A percentile compares a stretch with the other conserved stretches of the same genome.
Evolutionary conservation across 2,113 vertebrate genomes (phyloP).

Genomic region (Lonchura striata): DNA sequence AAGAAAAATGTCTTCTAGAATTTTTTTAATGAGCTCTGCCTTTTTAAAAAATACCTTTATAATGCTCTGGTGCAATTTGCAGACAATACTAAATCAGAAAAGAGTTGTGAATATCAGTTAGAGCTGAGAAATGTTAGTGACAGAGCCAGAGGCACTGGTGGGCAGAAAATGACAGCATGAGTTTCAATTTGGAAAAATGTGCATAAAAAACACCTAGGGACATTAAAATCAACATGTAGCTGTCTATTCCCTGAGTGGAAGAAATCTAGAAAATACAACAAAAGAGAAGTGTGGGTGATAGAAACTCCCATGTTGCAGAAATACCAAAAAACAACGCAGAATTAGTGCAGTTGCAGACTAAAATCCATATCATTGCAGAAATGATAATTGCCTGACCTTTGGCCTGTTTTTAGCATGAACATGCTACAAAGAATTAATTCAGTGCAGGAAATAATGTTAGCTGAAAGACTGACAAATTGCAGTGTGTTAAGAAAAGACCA

Average conservation of each 20-base stretch:
- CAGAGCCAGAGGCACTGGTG: neutral
- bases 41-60: neutral
- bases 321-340: neutral
- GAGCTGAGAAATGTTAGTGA: neutral
- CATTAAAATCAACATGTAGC: neutral
- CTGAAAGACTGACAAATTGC: slow-evolving; percentile 31
- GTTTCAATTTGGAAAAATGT: slow-evolving; percentile 1
- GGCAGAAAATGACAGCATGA: slow-evolving; percentile 20
- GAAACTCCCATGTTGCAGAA: neutral
- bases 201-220: slow-evolving; percentile 2
- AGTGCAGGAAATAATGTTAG: neutral
- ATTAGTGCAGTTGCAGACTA: neutral
- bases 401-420: neutral
- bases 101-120: neutral
- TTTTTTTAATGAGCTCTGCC: neutral
- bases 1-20: neutral
- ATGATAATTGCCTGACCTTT: neutral
- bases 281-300: neutral
- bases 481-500: slow-evolving; percentile 1
- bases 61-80: slow-evolving; percentile 14
- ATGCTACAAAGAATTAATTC: neutral
- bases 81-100: slow-evolving; percentile 28
- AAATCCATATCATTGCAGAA: neutral
- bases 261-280: neutral
- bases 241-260: neutral